Conservation (phyloP, 2,797 vertebrate species). For the Tapera naevia region DNA sequence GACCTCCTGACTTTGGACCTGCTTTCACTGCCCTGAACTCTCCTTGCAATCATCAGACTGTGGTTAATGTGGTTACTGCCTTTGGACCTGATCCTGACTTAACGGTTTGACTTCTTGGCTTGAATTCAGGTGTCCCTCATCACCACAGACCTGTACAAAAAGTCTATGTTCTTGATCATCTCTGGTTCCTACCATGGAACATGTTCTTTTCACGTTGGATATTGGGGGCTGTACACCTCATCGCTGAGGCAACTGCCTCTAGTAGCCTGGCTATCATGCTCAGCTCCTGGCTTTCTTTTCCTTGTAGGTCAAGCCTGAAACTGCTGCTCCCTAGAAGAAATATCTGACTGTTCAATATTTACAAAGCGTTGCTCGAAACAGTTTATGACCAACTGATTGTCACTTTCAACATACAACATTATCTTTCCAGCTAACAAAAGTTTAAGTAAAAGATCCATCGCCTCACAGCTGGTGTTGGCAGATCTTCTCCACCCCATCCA, state of each 20-base stretch:
- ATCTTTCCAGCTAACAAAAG: neutral
- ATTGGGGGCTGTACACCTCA: neutral
- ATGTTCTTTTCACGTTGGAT: neutral
- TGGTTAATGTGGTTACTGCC: neutral
- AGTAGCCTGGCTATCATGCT: neutral
- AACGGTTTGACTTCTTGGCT: neutral
- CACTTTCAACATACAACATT: neutral
- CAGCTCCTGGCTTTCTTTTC: neutral
- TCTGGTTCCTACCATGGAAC: neutral
- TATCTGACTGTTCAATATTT: neutral
- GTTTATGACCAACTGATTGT: neutral
- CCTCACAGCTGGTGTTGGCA: fast-evolving
- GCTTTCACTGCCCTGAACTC: too few relatives aligned
- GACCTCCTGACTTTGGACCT: neutral
- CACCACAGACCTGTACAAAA: neutral
- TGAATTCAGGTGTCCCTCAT: neutral
- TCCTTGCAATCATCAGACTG: neutral
- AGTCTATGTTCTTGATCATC: neutral
- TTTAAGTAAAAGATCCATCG: neutral
- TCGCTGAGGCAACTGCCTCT: neutral
- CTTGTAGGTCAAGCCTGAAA: neutral
- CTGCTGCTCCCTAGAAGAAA: neutral
- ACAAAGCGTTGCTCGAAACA: neutral
- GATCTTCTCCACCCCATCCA: neutral
- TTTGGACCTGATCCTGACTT: neutral